phyloP scores from a whole-genome alignment of 1,140 invertebrate species.

The Bicyclus anynana region DNA sequence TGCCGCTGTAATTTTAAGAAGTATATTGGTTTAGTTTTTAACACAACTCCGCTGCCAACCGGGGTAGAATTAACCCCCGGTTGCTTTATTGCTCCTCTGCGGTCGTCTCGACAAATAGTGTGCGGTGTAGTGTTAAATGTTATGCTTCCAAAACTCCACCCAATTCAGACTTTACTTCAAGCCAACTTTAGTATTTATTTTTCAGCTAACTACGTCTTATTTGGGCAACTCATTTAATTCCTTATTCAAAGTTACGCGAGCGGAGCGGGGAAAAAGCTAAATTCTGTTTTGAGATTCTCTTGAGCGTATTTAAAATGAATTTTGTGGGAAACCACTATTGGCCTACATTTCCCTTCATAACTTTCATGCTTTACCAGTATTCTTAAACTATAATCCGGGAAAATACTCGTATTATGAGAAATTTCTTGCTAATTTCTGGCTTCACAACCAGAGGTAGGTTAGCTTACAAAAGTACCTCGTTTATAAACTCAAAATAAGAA shows the following conservation, averaged over 20 bases:
- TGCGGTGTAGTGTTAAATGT: slow-evolving; percentile 23
- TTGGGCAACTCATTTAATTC: slow-evolving; percentile 18
- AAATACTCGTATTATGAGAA: slow-evolving; percentile 4
- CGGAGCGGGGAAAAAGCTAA: neutral
- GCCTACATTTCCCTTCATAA: neutral
- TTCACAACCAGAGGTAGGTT: no score
- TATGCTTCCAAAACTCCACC: slow-evolving; percentile 20
- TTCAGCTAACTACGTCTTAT: slow-evolving; percentile 19
- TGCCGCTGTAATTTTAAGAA: slow-evolving; percentile 56
- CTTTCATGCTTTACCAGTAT: neutral
- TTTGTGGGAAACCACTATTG: neutral
- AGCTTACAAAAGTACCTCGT: no score
- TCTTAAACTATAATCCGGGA: neutral
- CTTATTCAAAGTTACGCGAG: slow-evolving; percentile 16
- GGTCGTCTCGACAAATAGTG: slow-evolving; percentile 36
- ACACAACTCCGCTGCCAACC: slow-evolving; percentile 42
- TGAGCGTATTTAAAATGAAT: slow-evolving; percentile 4
- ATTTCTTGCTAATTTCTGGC: slow-evolving; percentile 1
- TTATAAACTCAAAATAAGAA: no score
- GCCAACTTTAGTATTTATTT: slow-evolving; percentile 20
- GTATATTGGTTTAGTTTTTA: slow-evolving; percentile 67
- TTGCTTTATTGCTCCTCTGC: slow-evolving; percentile 46
- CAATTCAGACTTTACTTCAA: slow-evolving; percentile 17
- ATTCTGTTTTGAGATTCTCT: slow-evolving; percentile 1
- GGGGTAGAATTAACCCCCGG: slow-evolving; percentile 45